Evolutionary conservation across 2,113 vertebrate species (phyloP).

Genomic region (Tupaia chinensis): DNA sequence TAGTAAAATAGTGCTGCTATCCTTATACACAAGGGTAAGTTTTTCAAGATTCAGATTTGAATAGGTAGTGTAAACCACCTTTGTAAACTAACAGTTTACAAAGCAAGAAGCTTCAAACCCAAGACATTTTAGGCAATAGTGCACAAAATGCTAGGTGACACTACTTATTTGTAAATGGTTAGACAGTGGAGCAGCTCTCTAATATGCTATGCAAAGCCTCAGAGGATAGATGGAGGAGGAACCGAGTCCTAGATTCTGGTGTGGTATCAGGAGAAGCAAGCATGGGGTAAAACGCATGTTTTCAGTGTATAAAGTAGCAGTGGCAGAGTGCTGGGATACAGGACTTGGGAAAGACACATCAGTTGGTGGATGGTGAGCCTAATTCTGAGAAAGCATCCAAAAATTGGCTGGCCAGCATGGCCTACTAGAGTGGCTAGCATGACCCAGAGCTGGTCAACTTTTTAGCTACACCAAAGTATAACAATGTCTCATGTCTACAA

Average conservation of each 20-base stretch:
- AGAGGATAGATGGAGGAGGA: neutral
- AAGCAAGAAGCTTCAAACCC: neutral
- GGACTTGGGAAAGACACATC: neutral
- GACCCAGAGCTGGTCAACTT: neutral
- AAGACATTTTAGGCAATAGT: neutral
- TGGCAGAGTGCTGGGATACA: neutral
- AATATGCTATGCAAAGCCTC: neutral
- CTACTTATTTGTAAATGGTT: neutral
- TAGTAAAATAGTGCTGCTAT: neutral
- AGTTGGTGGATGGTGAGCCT: neutral
- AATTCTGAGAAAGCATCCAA: neutral
- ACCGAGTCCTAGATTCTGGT: neutral
- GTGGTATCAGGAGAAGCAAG: neutral
- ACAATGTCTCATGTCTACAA: neutral
- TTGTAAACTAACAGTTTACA: neutral
- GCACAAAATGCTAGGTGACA: neutral
- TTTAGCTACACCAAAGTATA: neutral
- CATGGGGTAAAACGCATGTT: neutral
- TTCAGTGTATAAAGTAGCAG: neutral
- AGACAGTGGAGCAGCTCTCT: neutral
- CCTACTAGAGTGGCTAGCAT: neutral
- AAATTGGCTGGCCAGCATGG: neutral
- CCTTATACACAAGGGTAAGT: neutral
- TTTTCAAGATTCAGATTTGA: slow-evolving; percentile 14
- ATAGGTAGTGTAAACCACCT: neutral